Evolutionary conservation across 2,888 invertebrate species (phyloP).

Genomic region (Ormyrus labotus): DNA sequence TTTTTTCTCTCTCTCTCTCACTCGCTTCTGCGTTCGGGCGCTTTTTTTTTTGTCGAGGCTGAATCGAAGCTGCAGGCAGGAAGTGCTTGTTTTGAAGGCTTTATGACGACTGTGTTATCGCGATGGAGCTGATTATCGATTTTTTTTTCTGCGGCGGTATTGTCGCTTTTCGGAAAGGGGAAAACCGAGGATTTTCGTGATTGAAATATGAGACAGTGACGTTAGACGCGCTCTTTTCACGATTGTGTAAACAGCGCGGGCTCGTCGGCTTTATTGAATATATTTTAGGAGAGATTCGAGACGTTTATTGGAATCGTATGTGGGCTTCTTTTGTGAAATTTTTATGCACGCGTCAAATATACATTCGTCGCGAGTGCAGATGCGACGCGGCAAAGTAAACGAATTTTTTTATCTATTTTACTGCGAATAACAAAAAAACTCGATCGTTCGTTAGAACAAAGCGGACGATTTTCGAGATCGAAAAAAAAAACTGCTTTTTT

Average conservation of each 20-base stretch:
- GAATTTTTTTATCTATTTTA: background rate
- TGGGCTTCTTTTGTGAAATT: slow-evolving; percentile 4
- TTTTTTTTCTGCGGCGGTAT: background rate
- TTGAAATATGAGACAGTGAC: slow-evolving; percentile 45
- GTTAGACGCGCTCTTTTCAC: slow-evolving; percentile 30
- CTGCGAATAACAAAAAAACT: too few species aligned
- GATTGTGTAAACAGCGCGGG: slow-evolving; percentile 39
- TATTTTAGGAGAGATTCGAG: background rate
- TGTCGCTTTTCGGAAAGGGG: background rate
- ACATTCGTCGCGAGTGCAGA: background rate
- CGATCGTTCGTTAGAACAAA: too few species aligned
- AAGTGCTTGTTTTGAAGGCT: slow-evolving; percentile 54
- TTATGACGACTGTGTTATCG: slow-evolving; percentile 54
- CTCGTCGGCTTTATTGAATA: slow-evolving; percentile 23
- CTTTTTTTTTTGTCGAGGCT: slow-evolving; percentile 23
- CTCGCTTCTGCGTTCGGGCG: background rate
- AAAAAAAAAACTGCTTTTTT: too few species aligned
- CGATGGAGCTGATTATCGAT: slow-evolving; percentile 42
- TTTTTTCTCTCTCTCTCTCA: slow-evolving; percentile 16
- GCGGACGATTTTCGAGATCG: too few species aligned
- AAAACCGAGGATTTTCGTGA: slow-evolving; percentile 20
- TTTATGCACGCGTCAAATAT: background rate
- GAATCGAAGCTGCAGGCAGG: slow-evolving; percentile 42
- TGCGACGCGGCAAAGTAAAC: background rate
- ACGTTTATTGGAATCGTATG: background rate